These are phyloP conservation scores for Plagodis dolabraria DNA, from an alignment of 2,888 invertebrate species.

Conservation along the genomic window DNA sequence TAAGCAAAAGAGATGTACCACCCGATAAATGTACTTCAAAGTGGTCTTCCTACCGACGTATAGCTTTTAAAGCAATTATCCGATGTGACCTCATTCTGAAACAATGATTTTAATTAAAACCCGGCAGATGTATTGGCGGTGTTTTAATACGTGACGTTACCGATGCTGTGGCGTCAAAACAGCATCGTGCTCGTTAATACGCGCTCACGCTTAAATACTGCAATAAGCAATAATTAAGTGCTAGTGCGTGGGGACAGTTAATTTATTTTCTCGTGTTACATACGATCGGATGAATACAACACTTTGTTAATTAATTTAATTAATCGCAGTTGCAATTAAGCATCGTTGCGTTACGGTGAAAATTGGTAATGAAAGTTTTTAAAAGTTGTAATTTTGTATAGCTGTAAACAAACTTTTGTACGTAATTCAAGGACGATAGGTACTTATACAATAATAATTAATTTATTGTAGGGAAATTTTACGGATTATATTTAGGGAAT, in stretches of 20 bases:
- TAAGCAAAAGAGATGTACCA: too few relatives aligned
- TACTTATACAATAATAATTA: too few relatives aligned
- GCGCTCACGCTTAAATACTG: constrained; percentile 10
- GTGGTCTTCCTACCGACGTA: constrained; percentile 23
- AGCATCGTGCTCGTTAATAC: constrained; percentile 13
- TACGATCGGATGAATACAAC: too few relatives aligned
- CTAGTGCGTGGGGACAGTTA: background rate
- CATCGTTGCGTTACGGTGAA: too few relatives aligned
- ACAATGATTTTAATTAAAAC: constrained; percentile 54
- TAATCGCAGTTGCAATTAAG: background rate
- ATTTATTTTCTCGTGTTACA: background rate
- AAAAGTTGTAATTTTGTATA: too few relatives aligned
- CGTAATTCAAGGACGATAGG: too few relatives aligned
- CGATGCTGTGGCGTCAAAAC: constrained; percentile 11
- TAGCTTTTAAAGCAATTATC: constrained; percentile 48
- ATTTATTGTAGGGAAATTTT: too few relatives aligned
- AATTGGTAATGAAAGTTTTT: too few relatives aligned
- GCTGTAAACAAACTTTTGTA: too few relatives aligned
- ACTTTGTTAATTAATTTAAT: background rate
- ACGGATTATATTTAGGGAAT: too few relatives aligned
- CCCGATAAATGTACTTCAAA: background rate
- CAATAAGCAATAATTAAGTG: constrained; percentile 7
- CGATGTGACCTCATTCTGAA: constrained; percentile 45
- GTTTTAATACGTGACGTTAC: constrained; percentile 28
- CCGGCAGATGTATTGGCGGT: constrained; percentile 42